A percentile compares a stretch with the other conserved stretches of the same genome.
Conservation (phyloP, 2,888 invertebrate species). For the Trichopria drosophilae region DNA sequence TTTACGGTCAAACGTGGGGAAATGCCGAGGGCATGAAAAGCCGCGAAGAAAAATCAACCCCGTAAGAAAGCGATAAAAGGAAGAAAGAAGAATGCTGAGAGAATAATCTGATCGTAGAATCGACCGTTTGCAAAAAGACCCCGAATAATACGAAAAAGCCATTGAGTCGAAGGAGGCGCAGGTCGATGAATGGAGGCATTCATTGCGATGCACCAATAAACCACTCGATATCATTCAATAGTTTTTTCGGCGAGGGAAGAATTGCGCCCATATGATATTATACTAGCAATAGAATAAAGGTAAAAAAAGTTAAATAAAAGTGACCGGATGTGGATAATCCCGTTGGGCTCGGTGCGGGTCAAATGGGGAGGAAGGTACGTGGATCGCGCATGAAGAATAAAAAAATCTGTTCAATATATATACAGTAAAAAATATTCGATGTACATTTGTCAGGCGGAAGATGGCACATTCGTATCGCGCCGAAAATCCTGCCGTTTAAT, state of each 20-base stretch:
- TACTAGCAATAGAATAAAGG: constrained; percentile 4
- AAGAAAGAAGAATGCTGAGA: constrained; percentile 9
- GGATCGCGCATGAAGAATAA: constrained; percentile 28
- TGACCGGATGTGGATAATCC: constrained; percentile 57
- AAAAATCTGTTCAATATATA: too few relatives aligned
- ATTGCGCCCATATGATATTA: not conserved
- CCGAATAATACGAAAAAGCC: constrained; percentile 40
- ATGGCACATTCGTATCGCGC: constrained; percentile 12
- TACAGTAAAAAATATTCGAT: constrained; percentile 47
- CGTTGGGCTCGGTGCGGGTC: constrained; percentile 25
- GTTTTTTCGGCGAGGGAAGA: constrained; percentile 8
- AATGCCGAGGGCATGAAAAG: too few relatives aligned
- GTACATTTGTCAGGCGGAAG: constrained; percentile 36
- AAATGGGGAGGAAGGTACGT: constrained; percentile 17
- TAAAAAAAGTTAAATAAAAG: constrained; percentile 49
- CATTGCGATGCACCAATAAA: constrained; percentile 42
- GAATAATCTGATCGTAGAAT: constrained; percentile 37
- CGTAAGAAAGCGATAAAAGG: constrained; percentile 29
- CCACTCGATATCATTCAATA: constrained; percentile 49
- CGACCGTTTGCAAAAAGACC: constrained; percentile 23
- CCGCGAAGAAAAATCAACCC: too few relatives aligned
- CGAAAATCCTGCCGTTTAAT: constrained; percentile 47
- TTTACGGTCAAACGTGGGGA: too few relatives aligned
- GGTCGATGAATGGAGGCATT: constrained; percentile 20
- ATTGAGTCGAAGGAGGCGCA: constrained; percentile 33